Conservation (phyloP, 2,888 invertebrate genomes). For the Dynastes grantii region DNA sequence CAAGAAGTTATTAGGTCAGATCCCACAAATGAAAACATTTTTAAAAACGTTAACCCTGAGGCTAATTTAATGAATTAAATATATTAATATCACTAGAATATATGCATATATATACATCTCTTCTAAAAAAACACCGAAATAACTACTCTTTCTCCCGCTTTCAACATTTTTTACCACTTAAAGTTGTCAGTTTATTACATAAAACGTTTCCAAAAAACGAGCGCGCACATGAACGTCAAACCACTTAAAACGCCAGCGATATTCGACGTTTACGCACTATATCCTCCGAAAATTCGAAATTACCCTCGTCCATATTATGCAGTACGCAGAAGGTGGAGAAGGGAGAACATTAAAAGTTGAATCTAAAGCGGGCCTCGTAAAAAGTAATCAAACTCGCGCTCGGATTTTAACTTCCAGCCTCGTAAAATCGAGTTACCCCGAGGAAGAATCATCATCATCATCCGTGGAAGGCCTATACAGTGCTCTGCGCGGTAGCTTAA, state of each 20-base stretch:
- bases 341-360: slow-evolving; percentile 44
- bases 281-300: slow-evolving; percentile 38
- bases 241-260: slow-evolving; percentile 18
- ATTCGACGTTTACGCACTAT: slow-evolving; percentile 13
- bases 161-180: no score
- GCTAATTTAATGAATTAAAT: no score
- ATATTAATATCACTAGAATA: no score
- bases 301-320: slow-evolving; percentile 10
- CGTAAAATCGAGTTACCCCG: slow-evolving; percentile 42
- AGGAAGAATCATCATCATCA: slow-evolving; percentile 1
- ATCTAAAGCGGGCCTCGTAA: slow-evolving; percentile 44
- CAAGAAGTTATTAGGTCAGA: no score
- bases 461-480: neutral
- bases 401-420: slow-evolving; percentile 36
- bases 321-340: neutral
- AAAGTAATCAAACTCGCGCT: slow-evolving; percentile 48
- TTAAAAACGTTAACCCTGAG: no score
- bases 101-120: no score
- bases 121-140: no score
- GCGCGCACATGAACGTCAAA: neutral
- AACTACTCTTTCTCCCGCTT: no score
- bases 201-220: slow-evolving; percentile 8
- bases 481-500: slow-evolving; percentile 5
- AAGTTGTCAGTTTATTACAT: neutral
- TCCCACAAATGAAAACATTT: no score